Conservation (phyloP, 1,140 invertebrate species). For the Anagrus nilaparvatae region DNA sequence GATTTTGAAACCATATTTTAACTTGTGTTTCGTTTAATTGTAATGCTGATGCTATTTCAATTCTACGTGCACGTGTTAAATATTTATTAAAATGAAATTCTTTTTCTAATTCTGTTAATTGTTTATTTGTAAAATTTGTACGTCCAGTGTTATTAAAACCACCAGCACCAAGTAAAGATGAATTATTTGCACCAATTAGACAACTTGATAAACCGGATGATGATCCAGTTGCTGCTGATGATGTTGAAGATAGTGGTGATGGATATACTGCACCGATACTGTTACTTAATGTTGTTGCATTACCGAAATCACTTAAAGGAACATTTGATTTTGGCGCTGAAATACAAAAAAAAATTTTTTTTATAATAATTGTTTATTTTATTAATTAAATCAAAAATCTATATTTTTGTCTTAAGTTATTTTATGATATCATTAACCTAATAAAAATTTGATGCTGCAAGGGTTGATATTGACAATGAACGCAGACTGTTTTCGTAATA, state of each 20-base stretch:
- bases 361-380: background rate
- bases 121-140: constrained; percentile 98
- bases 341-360: constrained; percentile 30
- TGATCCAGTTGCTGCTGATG: constrained; percentile 20
- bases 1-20: constrained; percentile 77
- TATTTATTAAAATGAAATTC: constrained; percentile 99
- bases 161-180: too few relatives aligned
- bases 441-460: too few relatives aligned
- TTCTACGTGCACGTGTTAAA: constrained; percentile 86
- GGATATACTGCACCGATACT: constrained; percentile 24
- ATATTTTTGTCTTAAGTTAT: background rate
- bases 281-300: constrained; percentile 22
- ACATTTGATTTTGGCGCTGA: constrained; percentile 59
- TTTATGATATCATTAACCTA: too few relatives aligned
- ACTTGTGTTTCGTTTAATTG: constrained; percentile 94
- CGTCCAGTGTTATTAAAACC: constrained; percentile 74
- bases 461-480: background rate
- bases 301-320: constrained; percentile 21
- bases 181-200: constrained; percentile 23
- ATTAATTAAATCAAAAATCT: too few relatives aligned
- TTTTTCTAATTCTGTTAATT: constrained; percentile 96
- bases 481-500: constrained; percentile 3
- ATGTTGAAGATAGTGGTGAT: constrained; percentile 14
- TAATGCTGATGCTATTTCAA: constrained; percentile 93
- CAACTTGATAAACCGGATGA: too few relatives aligned